These are phyloP conservation scores for Cercopithecus petaurista DNA, from an alignment of 2,797 vertebrate species.

Conservation along the genomic window DNA sequence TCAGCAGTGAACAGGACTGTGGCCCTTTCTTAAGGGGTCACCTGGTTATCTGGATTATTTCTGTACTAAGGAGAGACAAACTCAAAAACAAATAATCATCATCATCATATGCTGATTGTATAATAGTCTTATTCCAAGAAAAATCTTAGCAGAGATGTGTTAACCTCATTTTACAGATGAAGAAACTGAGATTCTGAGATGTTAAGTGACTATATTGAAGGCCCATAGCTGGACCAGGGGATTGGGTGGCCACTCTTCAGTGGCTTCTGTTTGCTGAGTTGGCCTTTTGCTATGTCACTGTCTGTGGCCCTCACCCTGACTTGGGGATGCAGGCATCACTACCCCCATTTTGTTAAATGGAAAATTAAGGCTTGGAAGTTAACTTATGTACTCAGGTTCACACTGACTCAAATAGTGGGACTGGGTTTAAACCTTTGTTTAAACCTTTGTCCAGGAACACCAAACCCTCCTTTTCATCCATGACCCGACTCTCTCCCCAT, in stretches of 20 bases:
- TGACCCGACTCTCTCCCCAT: accelerated
- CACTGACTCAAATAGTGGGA: neutral
- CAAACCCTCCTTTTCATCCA: neutral
- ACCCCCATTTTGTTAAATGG: neutral
- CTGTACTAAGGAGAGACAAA: neutral
- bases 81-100: neutral
- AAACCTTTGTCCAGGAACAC: neutral
- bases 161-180: neutral
- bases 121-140: neutral
- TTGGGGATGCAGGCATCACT: neutral
- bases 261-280: neutral
- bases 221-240: neutral
- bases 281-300: neutral
- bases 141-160: neutral
- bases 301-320: neutral
- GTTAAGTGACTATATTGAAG: neutral
- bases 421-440: neutral
- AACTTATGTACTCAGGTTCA: neutral
- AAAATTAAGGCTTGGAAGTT: neutral
- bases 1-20: neutral
- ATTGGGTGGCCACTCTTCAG: neutral
- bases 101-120: neutral
- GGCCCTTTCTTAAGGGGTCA: neutral
- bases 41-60: neutral
- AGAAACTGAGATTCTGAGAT: neutral